Evolutionary conservation across 2,888 invertebrate genomes (phyloP).

Genomic region (Liodrosophila aerea): DNA sequence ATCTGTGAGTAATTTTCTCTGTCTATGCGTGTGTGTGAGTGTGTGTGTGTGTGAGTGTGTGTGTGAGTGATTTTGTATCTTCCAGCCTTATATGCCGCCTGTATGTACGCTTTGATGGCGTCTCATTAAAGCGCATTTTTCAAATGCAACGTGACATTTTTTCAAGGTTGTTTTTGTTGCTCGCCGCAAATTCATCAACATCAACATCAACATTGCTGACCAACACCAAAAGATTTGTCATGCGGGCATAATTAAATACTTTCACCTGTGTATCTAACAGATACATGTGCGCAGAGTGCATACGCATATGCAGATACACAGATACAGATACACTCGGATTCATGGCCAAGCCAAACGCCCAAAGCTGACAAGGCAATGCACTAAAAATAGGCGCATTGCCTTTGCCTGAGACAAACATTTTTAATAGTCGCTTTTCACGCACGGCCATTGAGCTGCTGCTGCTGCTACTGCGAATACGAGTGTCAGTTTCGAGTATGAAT

Average conservation of each 20-base stretch:
- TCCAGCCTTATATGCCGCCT: constrained; percentile 44
- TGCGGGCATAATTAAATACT: constrained; percentile 71
- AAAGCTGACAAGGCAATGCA: constrained; percentile 66
- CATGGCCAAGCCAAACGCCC: constrained; percentile 59
- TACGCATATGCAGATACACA: constrained; percentile 14
- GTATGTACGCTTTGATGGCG: constrained; percentile 31
- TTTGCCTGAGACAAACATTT: constrained; percentile 54
- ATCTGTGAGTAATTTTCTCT: constrained; percentile 20
- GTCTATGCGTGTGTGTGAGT: no score
- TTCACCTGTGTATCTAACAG: constrained; percentile 55
- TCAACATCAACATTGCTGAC: constrained; percentile 46
- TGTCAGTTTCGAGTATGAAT: neutral
- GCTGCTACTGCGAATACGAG: no score
- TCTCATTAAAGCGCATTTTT: constrained; percentile 53
- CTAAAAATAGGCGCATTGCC: constrained; percentile 73
- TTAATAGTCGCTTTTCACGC: constrained; percentile 72
- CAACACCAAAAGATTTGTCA: constrained; percentile 70
- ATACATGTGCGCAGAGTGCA: constrained; percentile 19
- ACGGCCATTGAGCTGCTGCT: constrained; percentile 51
- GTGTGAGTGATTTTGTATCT: constrained; percentile 5
- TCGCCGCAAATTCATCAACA: constrained; percentile 3
- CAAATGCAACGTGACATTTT: constrained; percentile 58
- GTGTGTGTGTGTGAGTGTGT: neutral
- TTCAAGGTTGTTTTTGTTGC: constrained; percentile 47
- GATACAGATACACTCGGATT: constrained; percentile 32